Evolutionary conservation across 1,140 invertebrate species (phyloP), one percentile per base, ranked within the genome.

Genomic region (Potamilus streckersoni): DNA sequence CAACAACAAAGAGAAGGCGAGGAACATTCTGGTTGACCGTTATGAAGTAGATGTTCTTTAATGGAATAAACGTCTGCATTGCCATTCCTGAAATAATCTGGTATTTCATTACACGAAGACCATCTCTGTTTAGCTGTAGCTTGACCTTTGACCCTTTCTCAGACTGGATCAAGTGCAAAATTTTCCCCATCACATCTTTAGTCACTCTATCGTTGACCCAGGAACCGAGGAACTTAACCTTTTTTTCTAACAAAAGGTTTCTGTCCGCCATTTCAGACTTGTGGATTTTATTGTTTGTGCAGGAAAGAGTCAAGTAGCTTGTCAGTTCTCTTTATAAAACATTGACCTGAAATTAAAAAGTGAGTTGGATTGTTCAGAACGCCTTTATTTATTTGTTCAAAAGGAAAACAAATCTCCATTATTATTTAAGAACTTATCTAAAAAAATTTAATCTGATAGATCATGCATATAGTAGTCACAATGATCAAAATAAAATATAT

Each of bases 91-190:
- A 69, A 31, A 76, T 76, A 31, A 70, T 65, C 11, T 68, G 27
- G 20, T 27, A 55, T 63, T 76, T 76, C 16, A 76, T 23, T 8
- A 69, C 27, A 23, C 68, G 67, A 13, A 76, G 31, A 12, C 74
- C 74, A 59, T 70, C 69, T 14, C 16, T 5, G 19, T 58, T 62
- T 23, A 76, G 56, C 68, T 64, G 74, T 49, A 76, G 59, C 74
- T 59, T 76, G 38, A 76, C 68, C 19, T 66, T 70, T 49, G 49
- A 64, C 3, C 74, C 74, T 31, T 76, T 76, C n/a, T 61, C 23
- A n/a, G 19, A 56, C 6, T 57, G 38, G 20, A 76, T 69, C 1
- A 57, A 49, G 20, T 63, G 56, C 17, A 71, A 49, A 58, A 69
- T 23, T 19, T 27, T 31, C 20, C 38, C 20, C 20, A n/a, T 27